Percentiles rank a stretch among this genome's conserved stretches.
Evolutionary conservation across 1,140 invertebrate genomes (phyloP).

Genomic region (Lepidotrigona ventralis): DNA sequence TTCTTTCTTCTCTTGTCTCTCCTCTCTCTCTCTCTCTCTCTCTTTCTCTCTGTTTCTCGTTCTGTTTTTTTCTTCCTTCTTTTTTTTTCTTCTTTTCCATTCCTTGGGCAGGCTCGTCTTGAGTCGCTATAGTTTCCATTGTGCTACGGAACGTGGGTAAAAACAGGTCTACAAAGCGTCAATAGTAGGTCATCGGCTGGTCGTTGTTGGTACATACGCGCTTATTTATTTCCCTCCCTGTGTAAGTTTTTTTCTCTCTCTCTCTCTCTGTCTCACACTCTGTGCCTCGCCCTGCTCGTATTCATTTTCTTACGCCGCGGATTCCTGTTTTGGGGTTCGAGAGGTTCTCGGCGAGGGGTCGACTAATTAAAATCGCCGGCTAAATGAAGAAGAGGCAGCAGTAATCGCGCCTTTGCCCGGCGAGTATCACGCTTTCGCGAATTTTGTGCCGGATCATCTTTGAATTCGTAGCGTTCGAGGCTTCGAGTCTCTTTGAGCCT

Average conservation of each 20-base stretch:
- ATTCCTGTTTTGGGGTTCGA: not conserved
- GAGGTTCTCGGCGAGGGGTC: too few relatives aligned
- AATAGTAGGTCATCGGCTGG: slow-evolving; percentile 59
- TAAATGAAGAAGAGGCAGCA: not conserved
- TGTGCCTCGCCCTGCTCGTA: not conserved
- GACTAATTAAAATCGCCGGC: not conserved
- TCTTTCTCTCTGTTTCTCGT: not conserved
- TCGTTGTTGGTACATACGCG: slow-evolving; percentile 7
- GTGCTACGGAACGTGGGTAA: slow-evolving; percentile 37
- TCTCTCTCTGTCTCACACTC: not conserved
- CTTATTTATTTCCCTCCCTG: slow-evolving; percentile 38
- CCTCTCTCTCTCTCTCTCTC: too few relatives aligned
- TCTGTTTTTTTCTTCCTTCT: not conserved
- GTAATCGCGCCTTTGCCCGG: not conserved
- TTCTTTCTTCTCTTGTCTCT: slow-evolving; percentile 1
- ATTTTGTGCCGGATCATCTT: too few relatives aligned
- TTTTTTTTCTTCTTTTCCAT: slow-evolving; percentile 4
- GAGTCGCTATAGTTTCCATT: slow-evolving; percentile 44
- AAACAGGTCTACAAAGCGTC: slow-evolving; percentile 51
- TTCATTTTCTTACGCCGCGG: not conserved
- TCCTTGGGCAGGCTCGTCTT: slow-evolving; percentile 4
- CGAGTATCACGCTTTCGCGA: too few relatives aligned
- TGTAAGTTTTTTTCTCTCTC: not conserved
- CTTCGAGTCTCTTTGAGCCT: too few relatives aligned
- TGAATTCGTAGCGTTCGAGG: too few relatives aligned